A percentile compares a stretch with the other conserved stretches of the same genome.
phyloP scores from a whole-genome alignment of 2,113 vertebrate species.

The Aphyosemion australe region DNA sequence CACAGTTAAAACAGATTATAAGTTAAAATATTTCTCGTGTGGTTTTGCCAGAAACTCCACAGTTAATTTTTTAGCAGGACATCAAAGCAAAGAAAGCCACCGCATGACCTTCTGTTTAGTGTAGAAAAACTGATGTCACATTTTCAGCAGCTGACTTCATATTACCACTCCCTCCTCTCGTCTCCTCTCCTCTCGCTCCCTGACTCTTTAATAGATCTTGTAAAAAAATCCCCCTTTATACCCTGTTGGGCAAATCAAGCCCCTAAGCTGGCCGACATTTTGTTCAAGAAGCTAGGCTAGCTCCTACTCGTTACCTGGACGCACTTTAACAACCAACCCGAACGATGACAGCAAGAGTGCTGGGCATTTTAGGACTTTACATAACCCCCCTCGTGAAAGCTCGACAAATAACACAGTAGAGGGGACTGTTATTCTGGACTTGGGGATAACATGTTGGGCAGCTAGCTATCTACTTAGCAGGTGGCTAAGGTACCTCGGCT shows the following conservation, averaged over 20 bases:
- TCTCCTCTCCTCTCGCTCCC: neutral
- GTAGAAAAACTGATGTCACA: neutral
- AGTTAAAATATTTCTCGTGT: slow-evolving; percentile 34
- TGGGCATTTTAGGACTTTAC: slow-evolving; percentile 17
- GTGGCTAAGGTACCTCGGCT: slow-evolving; percentile 59
- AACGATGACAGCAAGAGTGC: slow-evolving; percentile 59
- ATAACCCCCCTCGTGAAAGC: neutral
- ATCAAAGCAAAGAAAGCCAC: slow-evolving; percentile 50
- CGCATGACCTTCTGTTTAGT: slow-evolving; percentile 40
- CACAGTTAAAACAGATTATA: slow-evolving; percentile 26
- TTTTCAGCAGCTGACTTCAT: slow-evolving; percentile 18
- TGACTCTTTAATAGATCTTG: slow-evolving; percentile 26
- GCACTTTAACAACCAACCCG: slow-evolving; percentile 30
- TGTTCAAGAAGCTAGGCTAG: slow-evolving; percentile 80
- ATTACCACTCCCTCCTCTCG: slow-evolving; percentile 1
- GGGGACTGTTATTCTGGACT: neutral
- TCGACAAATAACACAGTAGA: neutral
- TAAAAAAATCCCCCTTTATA: slow-evolving; percentile 12
- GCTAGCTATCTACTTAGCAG: slow-evolving; percentile 56
- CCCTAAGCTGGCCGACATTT: slow-evolving; percentile 89
- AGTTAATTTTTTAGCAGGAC: slow-evolving; percentile 17
- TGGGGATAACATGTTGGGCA: slow-evolving; percentile 18
- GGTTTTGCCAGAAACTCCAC: slow-evolving; percentile 31
- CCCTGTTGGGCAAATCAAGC: slow-evolving; percentile 58
- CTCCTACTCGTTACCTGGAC: slow-evolving; percentile 60